phyloP scores from a whole-genome alignment of 2,888 invertebrate genomes.

The Myopa testacea region DNA sequence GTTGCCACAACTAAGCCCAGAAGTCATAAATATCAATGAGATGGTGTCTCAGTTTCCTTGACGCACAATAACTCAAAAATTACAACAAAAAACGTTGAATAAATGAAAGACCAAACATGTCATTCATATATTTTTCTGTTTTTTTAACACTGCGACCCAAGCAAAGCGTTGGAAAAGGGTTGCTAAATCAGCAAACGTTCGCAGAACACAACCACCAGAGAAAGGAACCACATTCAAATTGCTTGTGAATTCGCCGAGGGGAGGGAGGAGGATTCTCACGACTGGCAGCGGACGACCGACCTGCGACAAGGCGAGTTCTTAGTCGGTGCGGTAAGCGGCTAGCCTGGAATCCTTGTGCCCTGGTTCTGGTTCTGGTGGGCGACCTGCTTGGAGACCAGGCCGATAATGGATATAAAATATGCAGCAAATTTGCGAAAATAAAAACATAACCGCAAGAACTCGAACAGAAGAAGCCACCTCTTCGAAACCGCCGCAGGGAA shows the following conservation, averaged over 20 bases:
- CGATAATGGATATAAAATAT: constrained; percentile 64
- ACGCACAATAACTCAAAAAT: constrained; percentile 37
- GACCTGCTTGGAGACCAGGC: constrained; percentile 33
- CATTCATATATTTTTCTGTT: constrained; percentile 59
- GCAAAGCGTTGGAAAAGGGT: constrained; percentile 53
- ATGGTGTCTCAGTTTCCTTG: constrained; percentile 36
- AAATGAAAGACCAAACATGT: constrained; percentile 35
- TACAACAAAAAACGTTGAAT: background rate
- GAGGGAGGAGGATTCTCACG: background rate
- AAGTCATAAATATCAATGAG: constrained; percentile 59
- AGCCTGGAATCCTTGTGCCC: constrained; percentile 26
- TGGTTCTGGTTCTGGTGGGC: background rate
- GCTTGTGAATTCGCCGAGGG: constrained; percentile 7
- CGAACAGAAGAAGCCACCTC: background rate
- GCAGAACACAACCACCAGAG: constrained; percentile 47
- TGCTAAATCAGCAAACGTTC: constrained; percentile 48
- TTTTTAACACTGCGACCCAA: constrained; percentile 56
- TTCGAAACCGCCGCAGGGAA: constrained; percentile 33
- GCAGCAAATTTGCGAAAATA: constrained; percentile 49
- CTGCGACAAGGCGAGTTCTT: constrained; percentile 24
- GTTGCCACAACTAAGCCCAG: constrained; percentile 13
- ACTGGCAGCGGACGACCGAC: constrained; percentile 16
- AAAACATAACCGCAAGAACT: constrained; percentile 26
- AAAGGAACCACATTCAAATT: constrained; percentile 24
- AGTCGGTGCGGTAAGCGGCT: background rate